Conservation (phyloP, 2,888 invertebrate genomes). For the Itoplectis maculator region DNA sequence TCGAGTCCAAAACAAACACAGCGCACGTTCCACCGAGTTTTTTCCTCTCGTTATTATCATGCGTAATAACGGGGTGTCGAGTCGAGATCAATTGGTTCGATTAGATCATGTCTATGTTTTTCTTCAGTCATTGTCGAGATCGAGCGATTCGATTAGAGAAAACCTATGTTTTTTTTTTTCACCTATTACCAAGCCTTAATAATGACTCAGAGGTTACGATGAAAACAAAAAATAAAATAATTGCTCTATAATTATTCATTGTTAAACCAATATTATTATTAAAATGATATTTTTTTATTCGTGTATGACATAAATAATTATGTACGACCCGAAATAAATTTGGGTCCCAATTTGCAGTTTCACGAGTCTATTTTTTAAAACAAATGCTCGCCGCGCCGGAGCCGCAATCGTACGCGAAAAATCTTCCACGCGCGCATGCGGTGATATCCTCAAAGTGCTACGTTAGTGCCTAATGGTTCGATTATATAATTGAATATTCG, state of each 20-base stretch:
- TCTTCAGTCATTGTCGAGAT: no score
- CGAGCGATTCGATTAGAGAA: no score
- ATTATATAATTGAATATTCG: slow-evolving; percentile 84
- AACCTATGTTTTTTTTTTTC: no score
- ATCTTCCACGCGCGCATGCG: slow-evolving; percentile 57
- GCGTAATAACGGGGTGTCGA: not conserved
- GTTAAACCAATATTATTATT: no score
- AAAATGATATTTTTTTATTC: no score
- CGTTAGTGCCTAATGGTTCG: slow-evolving; percentile 76
- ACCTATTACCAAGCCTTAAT: no score
- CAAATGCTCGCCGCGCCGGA: not conserved
- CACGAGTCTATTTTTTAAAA: not conserved
- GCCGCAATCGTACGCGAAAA: slow-evolving; percentile 11
- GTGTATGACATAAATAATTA: not conserved
- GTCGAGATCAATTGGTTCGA: slow-evolving; percentile 21
- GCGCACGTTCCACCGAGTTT: not conserved
- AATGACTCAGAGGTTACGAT: no score
- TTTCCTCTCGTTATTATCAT: not conserved
- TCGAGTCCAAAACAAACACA: not conserved
- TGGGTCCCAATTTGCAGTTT: not conserved
- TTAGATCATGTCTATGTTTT: not conserved
- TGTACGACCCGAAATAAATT: not conserved
- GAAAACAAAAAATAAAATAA: no score
- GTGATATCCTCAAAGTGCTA: slow-evolving; percentile 57
- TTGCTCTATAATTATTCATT: no score